Evolutionary conservation across 2,888 invertebrate genomes (phyloP), one percentile per base, ranked within the genome.

Genomic region (Charanyca ferruginea): DNA sequence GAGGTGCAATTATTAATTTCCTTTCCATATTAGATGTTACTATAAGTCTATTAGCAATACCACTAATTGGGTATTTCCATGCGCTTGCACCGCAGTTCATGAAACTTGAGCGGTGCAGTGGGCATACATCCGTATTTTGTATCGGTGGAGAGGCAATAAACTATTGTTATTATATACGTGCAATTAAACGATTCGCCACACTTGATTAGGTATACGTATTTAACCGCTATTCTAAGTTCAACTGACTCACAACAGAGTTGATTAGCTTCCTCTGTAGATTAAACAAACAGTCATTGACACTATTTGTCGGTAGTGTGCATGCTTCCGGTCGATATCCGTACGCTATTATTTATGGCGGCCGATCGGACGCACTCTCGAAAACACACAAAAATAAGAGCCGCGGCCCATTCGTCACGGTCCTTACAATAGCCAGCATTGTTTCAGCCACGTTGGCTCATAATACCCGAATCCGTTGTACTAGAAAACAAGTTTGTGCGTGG

Each of bases 361-460:
- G 83, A 90, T 91, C 89, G 89, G 90, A 89, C 89, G 90, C 89
- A 91, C 90, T 91, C 91, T 91, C 93, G 84, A 92, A 94, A 93
- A 93, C 90, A 93, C 90, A 94, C 93, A 94, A 93, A 94, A 93
- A 92, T 92, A 87, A 90, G 87, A 90, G 89, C 82, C 86, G 87
- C 80, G 83, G 80, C 80, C 89, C 91, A 93, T 94, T 93, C 93
- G 94, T 94, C 92, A 94, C 88, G 91, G 87, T 70, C 81, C 83
- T 86, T 87, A 93, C 93, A 94, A 92, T 92, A 85, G 86, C 80
- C 66, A 81, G 89, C 86, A 94, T 94, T 94, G 95, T 94, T 94
- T 93, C 87, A 89, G 87, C 83, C 90, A 88, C 84, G 86, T 84
- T 88, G 89, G 85, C 85, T 87, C 88, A 86, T 89, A 88, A 89